Evolutionary conservation across 2,113 vertebrate species (phyloP).

Genomic region (Tupaia tana): DNA sequence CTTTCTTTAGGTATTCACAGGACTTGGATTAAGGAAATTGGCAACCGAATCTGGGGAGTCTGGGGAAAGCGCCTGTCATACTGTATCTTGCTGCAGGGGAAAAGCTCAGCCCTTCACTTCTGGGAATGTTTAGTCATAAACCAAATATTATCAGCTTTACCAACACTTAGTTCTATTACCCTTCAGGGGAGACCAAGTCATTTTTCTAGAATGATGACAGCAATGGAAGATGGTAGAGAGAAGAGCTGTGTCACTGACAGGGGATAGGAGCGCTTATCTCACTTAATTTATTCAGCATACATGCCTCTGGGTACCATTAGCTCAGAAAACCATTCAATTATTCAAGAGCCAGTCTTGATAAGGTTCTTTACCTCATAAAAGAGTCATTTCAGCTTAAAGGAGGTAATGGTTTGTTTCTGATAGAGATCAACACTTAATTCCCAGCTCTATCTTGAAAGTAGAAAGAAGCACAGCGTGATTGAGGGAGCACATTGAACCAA

Average conservation of each 20-base stretch:
- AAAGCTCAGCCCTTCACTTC: constrained; percentile 36
- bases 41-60: constrained; percentile 36
- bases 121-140: constrained; percentile 58
- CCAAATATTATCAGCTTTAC: constrained; percentile 40
- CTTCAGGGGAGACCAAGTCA: constrained; percentile 73
- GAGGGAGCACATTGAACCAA: not conserved
- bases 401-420: constrained; percentile 38
- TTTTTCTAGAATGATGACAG: not conserved
- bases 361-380: constrained; percentile 52
- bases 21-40: constrained; percentile 64
- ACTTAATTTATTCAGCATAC: constrained; percentile 61
- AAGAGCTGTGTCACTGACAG: constrained; percentile 9
- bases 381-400: constrained; percentile 56
- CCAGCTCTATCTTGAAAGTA: constrained; percentile 35
- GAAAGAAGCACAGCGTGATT: not conserved
- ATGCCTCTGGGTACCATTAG: constrained; percentile 67
- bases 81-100: constrained; percentile 34
- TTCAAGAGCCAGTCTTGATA: constrained; percentile 57
- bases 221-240: not conserved
- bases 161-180: constrained; percentile 60
- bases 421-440: constrained; percentile 37
- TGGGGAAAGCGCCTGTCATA: constrained; percentile 49
- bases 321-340: constrained; percentile 70
- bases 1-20: constrained; percentile 7
- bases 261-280: constrained; percentile 64